These are phyloP conservation scores for Atrichornis clamosus DNA, from an alignment of 2,113 vertebrate species.

Conservation along the genomic window DNA sequence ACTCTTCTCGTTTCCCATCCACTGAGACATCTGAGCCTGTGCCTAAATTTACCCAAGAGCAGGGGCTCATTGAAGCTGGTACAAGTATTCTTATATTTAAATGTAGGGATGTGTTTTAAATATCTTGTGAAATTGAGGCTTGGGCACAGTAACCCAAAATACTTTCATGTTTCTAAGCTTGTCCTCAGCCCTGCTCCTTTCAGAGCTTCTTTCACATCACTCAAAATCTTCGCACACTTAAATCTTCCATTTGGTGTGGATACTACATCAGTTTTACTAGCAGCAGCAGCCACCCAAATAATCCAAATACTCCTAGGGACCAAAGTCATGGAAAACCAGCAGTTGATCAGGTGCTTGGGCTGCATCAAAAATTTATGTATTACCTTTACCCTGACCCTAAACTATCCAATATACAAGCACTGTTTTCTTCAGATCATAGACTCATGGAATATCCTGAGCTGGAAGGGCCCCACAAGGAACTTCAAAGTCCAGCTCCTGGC, in stretches of 20 bases:
- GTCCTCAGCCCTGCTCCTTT: not conserved
- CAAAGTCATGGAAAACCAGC: not conserved
- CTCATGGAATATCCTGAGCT: not conserved
- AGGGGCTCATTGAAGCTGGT: not conserved
- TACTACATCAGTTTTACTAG: not conserved
- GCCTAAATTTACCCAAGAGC: not conserved
- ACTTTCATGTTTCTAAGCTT: not conserved
- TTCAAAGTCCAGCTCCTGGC: not conserved
- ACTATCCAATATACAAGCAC: not conserved
- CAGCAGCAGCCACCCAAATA: not conserved
- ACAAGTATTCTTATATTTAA: not conserved
- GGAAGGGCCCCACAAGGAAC: not conserved
- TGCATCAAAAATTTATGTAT: not conserved
- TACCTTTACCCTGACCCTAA: not conserved
- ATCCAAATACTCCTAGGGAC: not conserved
- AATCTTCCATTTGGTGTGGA: not conserved
- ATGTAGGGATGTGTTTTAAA: slow-evolving; percentile 22
- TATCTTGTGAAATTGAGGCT: slow-evolving; percentile 5
- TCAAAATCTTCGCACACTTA: not conserved
- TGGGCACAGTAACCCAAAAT: not conserved
- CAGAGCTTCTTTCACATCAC: not conserved
- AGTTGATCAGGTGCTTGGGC: not conserved
- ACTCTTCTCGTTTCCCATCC: not conserved
- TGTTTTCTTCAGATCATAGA: not conserved
- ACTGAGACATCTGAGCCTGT: not conserved